A percentile compares a stretch with the other conserved stretches of the same genome.
Evolutionary conservation across 2,113 vertebrate species (phyloP).

Genomic region (Corydoras sp.): DNA sequence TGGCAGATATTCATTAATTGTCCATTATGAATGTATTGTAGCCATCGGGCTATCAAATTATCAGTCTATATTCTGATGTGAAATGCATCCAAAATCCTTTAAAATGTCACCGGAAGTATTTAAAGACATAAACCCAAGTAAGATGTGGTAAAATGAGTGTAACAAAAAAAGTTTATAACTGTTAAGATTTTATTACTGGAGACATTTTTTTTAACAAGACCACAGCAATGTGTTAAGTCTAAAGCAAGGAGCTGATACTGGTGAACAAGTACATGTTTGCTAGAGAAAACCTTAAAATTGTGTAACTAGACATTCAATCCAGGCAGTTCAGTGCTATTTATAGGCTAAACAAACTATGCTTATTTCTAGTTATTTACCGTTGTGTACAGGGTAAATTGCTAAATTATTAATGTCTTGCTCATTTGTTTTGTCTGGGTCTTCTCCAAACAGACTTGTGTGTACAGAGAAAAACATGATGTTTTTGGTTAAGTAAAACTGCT

Average conservation of each 20-base stretch:
- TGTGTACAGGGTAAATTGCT: neutral
- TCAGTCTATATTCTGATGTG: no score
- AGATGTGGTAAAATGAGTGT: no score
- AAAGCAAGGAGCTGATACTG: neutral
- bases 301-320: neutral
- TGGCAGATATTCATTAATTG: no score
- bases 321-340: no score
- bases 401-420: neutral
- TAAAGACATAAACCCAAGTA: no score
- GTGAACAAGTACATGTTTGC: neutral
- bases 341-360: neutral
- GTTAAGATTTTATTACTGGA: no score
- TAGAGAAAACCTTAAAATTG: neutral
- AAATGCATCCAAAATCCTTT: no score
- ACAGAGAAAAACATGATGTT: neutral
- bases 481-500: neutral
- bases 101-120: no score
- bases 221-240: neutral
- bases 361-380: constrained; percentile 1
- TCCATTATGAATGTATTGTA: no score
- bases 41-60: no score
- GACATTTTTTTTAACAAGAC: no score
- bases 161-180: no score
- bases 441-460: neutral
- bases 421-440: constrained; percentile 4